These are phyloP conservation scores for Bursaphelenchus mucronatus DNA, from an alignment of 1,140 invertebrate genomes.

Conservation along the genomic window DNA sequence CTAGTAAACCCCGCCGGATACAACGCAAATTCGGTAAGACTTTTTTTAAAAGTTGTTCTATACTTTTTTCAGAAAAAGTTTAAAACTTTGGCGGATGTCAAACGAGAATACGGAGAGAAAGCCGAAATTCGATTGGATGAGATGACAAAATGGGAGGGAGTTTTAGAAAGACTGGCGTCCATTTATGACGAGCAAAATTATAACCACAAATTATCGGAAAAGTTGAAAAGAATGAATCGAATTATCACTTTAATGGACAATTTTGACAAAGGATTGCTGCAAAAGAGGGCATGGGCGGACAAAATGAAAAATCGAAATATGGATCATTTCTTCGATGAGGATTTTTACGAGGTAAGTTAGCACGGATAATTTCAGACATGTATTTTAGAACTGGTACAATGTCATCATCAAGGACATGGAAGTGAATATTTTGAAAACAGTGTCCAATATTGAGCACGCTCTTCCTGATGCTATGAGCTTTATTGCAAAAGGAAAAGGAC, in stretches of 20 bases:
- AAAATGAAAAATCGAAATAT: constrained; percentile 59
- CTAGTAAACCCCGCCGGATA: constrained; percentile 13
- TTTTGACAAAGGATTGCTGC: constrained; percentile 49
- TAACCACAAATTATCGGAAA: constrained; percentile 32
- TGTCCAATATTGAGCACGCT: constrained; percentile 47
- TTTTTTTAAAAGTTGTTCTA: constrained; percentile 5
- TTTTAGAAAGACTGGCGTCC: constrained; percentile 15
- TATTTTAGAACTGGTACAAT: constrained; percentile 50
- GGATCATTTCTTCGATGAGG: constrained; percentile 59
- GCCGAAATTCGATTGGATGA: constrained; percentile 33
- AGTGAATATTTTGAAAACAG: constrained; percentile 44
- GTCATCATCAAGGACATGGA: constrained; percentile 54
- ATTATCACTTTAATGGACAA: constrained; percentile 50
- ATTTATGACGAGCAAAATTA: constrained; percentile 47
- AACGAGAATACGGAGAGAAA: constrained; percentile 45
- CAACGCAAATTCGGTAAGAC: background rate
- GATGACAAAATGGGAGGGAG: constrained; percentile 25
- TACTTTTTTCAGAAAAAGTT: constrained; percentile 12
- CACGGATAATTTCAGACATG: background rate
- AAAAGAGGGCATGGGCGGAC: constrained; percentile 55
- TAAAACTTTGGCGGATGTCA: constrained; percentile 55
- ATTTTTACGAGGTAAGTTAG: constrained; percentile 53
- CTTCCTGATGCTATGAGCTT: constrained; percentile 30
- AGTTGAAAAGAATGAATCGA: constrained; percentile 50
- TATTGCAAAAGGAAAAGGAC: constrained; percentile 33